These are phyloP conservation scores for Scolanthus callimorphus DNA, from an alignment of 92 coral and sea anemone genomes.

Conservation along the genomic window DNA sequence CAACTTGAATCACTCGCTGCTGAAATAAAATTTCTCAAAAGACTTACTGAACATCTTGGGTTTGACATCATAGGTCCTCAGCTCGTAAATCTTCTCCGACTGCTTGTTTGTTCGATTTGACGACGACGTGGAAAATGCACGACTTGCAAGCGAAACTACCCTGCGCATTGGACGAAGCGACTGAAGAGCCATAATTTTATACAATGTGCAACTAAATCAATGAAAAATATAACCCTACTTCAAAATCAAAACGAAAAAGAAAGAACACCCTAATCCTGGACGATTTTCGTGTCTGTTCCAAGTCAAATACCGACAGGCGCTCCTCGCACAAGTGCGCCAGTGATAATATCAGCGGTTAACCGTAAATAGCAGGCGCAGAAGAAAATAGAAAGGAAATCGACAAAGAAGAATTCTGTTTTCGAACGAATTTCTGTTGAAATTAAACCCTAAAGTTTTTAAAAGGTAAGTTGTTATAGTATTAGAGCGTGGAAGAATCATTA, in stretches of 20 bases:
- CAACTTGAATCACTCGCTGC: too few species aligned
- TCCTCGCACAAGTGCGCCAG: constrained; percentile 3
- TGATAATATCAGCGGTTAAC: not conserved
- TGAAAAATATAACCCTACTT: too few species aligned
- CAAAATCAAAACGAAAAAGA: too few species aligned
- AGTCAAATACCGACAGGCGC: constrained; percentile 13
- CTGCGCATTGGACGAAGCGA: not conserved
- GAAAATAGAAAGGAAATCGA: not conserved
- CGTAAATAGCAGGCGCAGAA: constrained; percentile 5
- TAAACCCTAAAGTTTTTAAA: not conserved
- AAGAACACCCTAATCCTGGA: too few species aligned
- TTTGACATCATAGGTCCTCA: constrained; percentile 72
- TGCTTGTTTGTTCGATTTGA: too few species aligned
- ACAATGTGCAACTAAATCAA: too few species aligned
- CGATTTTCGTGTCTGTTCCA: too few species aligned
- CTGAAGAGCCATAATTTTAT: not conserved
- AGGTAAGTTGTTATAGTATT: not conserved
- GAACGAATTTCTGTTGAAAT: not conserved
- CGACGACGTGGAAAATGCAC: constrained; percentile 19
- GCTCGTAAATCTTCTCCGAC: constrained; percentile 67
- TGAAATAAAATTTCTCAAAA: too few species aligned
- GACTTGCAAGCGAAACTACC: constrained; percentile 1
- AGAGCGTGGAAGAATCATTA: not conserved
- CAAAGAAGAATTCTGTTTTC: not conserved
- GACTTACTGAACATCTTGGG: constrained; percentile 81